Conservation (phyloP, 2,888 invertebrate species). For the Drosophila macrospina region DNA sequence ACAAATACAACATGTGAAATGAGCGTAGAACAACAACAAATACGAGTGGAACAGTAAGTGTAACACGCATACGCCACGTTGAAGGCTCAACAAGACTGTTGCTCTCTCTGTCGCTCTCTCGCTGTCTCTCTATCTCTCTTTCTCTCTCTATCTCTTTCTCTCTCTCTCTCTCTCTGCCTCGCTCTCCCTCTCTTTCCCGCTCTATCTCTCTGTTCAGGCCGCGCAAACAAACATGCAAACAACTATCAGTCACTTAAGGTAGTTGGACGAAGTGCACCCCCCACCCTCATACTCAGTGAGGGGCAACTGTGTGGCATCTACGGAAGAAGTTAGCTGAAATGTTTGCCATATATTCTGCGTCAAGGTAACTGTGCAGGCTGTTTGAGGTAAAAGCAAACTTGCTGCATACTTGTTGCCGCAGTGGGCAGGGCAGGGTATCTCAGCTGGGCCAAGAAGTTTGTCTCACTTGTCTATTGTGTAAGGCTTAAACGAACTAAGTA, state of each 20-base stretch:
- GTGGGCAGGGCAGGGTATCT: slow-evolving; percentile 5
- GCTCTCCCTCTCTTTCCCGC: background rate
- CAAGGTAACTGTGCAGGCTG: slow-evolving; percentile 26
- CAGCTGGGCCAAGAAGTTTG: slow-evolving; percentile 11
- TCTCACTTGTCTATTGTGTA: background rate
- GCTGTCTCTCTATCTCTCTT: too few species aligned
- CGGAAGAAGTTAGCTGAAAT: slow-evolving; percentile 33
- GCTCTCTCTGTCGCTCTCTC: too few species aligned
- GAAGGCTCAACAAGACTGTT: slow-evolving; percentile 10
- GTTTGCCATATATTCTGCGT: slow-evolving; percentile 22
- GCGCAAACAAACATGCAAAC: slow-evolving; percentile 75
- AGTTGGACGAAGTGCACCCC: slow-evolving; percentile 58
- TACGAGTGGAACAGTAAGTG: slow-evolving; percentile 26
- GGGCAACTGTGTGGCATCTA: background rate
- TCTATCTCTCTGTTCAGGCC: slow-evolving; percentile 29
- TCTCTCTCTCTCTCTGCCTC: too few species aligned
- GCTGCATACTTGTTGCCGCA: slow-evolving; percentile 2
- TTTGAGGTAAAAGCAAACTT: slow-evolving; percentile 39
- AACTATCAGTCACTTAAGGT: slow-evolving; percentile 80
- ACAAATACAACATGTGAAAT: slow-evolving; percentile 63
- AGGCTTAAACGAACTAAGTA: too few species aligned
- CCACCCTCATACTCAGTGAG: too few species aligned
- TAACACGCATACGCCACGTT: slow-evolving; percentile 56
- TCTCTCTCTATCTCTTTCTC: too few species aligned
- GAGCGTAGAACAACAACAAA: slow-evolving; percentile 50